Evolutionary conservation across 2,113 vertebrate species (phyloP), one percentile per base, ranked within the genome.

Genomic region (Atherinomorus stipes): DNA sequence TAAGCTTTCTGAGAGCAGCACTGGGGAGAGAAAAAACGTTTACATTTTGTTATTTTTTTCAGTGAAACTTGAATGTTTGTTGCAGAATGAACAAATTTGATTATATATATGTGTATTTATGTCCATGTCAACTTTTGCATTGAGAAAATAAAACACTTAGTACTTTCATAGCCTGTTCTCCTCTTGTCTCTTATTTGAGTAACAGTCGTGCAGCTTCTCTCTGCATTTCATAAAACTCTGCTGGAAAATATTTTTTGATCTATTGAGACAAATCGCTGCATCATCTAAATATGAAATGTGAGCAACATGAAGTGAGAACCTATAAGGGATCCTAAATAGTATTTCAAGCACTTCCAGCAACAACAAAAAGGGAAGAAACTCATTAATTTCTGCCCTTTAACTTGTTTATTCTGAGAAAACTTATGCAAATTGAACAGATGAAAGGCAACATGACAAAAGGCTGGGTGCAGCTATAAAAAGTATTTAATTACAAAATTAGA

Each of bases 31-130:
- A 68, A 53, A 78, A 71, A 51, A 73, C 79, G 91, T 93, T 95
- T 93, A 94, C 93, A 93, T 85, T 85, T 88, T 77, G 38, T 50
- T 62, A 50, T 78, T 78, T 87, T 83, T 68, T 25, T 60, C 69
- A 28, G 61, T 69, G 54, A 34, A 71, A 91, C 81, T 83, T 90
- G 85, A 90, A 90, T 80, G 79, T 88, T 72, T 90, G 71, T 83
- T 85, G 78, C 83, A 67, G 78, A 61, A 74, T 78, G 93, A 94
- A 93, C 93, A 93, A 93, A 92, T 62, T 51, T 56, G 23, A 74
- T 34, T 37, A 44, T 75, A 58, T 75, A 58, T 89, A 86, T 91
- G 85, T 93, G 71, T 92, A 94, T 93, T 93, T 93, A 74, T 86
- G 84, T 89, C 54, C 44, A 18, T 12, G 71, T 88, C 80, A 21